phyloP scores from a whole-genome alignment of 2,797 vertebrate species.

The Xerus rutilus region DNA sequence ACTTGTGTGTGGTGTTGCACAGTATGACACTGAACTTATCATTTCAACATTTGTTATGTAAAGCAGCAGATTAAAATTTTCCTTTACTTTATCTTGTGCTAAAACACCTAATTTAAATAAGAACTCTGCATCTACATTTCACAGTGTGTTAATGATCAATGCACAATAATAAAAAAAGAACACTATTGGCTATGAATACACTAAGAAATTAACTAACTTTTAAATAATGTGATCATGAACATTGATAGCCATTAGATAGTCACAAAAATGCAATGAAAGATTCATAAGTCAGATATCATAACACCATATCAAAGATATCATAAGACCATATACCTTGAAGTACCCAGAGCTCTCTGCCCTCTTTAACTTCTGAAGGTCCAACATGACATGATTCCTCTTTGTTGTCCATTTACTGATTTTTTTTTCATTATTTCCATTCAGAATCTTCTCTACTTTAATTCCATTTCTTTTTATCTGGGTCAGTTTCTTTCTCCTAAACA shows the following conservation, averaged over 20 bases:
- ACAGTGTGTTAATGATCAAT: conserved; percentile 37
- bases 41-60: not conserved
- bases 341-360: not conserved
- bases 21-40: not conserved
- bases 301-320: not conserved
- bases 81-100: not conserved
- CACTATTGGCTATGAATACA: not conserved
- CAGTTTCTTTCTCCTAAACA: not conserved
- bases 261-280: conserved; percentile 34
- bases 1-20: not conserved
- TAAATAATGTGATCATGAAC: not conserved
- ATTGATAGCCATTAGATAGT: not conserved
- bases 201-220: conserved; percentile 24
- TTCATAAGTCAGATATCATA: not conserved
- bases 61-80: conserved; percentile 5
- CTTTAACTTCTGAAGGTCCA: not conserved
- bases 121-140: not conserved
- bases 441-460: not conserved
- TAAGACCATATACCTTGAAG: not conserved
- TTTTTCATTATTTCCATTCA: conserved; percentile 5
- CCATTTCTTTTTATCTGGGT: not conserved
- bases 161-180: conserved; percentile 21
- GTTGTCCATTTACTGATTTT: not conserved
- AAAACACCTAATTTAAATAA: conserved; percentile 35
- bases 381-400: not conserved